Percentiles rank a stretch among this genome's conserved stretches.
Conservation (phyloP, 2,113 vertebrate genomes). For the Marmota flaviventris region DNA sequence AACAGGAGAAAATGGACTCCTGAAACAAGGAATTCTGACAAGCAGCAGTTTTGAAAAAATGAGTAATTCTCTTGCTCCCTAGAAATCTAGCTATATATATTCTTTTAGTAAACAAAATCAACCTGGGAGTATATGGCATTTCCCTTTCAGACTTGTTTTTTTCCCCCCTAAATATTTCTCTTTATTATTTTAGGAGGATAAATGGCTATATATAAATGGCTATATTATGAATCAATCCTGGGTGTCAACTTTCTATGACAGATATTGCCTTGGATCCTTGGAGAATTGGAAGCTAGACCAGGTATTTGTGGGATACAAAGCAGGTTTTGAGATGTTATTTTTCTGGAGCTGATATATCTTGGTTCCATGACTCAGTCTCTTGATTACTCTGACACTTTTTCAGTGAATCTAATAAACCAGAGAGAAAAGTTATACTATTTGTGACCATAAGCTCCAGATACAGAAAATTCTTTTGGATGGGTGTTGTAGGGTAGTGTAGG, state of each 20-base stretch:
- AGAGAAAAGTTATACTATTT: not conserved
- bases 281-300: not conserved
- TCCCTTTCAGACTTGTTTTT: not conserved
- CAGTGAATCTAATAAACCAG: not conserved
- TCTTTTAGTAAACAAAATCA: conserved; percentile 36
- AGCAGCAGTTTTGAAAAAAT: conserved; percentile 47
- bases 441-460: not conserved
- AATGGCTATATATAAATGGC: not conserved
- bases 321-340: not conserved
- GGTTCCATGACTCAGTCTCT: not conserved
- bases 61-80: not conserved
- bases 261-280: not conserved
- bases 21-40: conserved; percentile 45
- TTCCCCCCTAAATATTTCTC: conserved; percentile 44
- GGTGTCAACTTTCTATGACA: not conserved
- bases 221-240: not conserved
- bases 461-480: not conserved
- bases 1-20: conserved; percentile 27
- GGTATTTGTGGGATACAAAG: not conserved
- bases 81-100: not conserved
- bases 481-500: not conserved
- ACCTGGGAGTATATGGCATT: not conserved
- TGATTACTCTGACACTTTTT: not conserved
- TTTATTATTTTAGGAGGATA: conserved; percentile 55
- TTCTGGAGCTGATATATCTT: conserved; percentile 34